Conservation (phyloP, 2,888 invertebrate species). For the Bursaphelenchus okinawaensis region DNA sequence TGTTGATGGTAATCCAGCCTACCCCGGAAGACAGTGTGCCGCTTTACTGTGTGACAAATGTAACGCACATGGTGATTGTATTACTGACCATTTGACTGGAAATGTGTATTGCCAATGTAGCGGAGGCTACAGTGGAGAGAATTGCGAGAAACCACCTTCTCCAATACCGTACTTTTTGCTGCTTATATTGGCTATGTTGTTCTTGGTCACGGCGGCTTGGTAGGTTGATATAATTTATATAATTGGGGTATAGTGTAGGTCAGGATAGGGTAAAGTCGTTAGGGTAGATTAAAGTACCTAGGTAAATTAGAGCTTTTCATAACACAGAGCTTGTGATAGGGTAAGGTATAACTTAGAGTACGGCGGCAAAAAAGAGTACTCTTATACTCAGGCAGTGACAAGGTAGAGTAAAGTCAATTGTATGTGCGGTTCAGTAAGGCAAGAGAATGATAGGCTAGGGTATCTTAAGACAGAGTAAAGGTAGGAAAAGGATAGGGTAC, state of each 20-base stretch:
- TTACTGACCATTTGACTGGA: slow-evolving; percentile 39
- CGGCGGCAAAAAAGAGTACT: too few species aligned
- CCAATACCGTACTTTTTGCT: slow-evolving; percentile 41
- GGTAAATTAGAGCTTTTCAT: too few species aligned
- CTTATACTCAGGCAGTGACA: too few species aligned
- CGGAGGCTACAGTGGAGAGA: slow-evolving; percentile 44
- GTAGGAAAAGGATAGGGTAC: too few species aligned
- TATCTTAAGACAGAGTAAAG: too few species aligned
- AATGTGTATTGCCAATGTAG: slow-evolving; percentile 51
- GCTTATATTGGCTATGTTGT: slow-evolving; percentile 52
- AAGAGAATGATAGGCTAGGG: too few species aligned
- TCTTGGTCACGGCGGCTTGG: slow-evolving; percentile 48
- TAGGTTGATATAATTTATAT: neutral
- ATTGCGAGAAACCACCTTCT: slow-evolving; percentile 43
- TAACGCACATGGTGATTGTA: slow-evolving; percentile 55
- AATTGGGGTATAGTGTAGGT: too few species aligned
- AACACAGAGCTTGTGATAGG: too few species aligned
- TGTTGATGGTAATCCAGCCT: slow-evolving; percentile 46
- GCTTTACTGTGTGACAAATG: slow-evolving; percentile 46
- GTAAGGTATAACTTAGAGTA: too few species aligned
- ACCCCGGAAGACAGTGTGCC: slow-evolving; percentile 52
- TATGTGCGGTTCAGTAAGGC: too few species aligned
- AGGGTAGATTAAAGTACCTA: too few species aligned
- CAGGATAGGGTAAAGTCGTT: too few species aligned
- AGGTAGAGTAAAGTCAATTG: slow-evolving; percentile 53